Evolutionary conservation across 2,797 vertebrate species (phyloP), one percentile per base, ranked within the genome.

Genomic region (Enteromius unitaeniatus): DNA sequence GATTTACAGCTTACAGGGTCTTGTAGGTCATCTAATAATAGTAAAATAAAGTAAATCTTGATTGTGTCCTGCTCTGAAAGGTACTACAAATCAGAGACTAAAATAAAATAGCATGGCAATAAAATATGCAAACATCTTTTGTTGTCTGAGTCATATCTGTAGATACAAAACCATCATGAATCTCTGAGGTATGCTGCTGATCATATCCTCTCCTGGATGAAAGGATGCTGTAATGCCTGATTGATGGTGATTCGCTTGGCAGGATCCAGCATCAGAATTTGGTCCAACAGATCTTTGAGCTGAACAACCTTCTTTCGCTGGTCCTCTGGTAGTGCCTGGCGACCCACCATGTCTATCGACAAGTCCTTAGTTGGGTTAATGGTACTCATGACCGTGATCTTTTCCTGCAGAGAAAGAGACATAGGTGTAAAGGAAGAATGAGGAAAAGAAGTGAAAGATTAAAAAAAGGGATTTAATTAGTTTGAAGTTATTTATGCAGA

Each of bases 361-460:
- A 99, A 94, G 96, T 99, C 98, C 96, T 99, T 99, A 92, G 97
- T 99, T 92, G 98, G 96, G 94, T 99, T 99, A 95, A 99, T 99
- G 95, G 97, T 99, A 95, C 97, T 99, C 97, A 99, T 99, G 90
- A 99, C 96, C 13, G 98, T 99, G 93, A 99, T 97, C 93, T 99
- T 99, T 93, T 99, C 98, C 97, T 99, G 81, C 15, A 42, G 53
- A 73, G 34, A 84, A 53, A 55, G 31, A 40, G 28, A 10, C 1
- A 67, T n/a, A 49, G 75, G 11, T 45, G 7, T 19, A 51, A 6
- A 11, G 14, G 26, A 21, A 81, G 37, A 40, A 42, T 1, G 19
- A n/a, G 3, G 5, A 40, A 81, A 19, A 77, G 8, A 28, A 11
- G 31, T 58, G 13, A 19, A 21, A 58, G 53, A 21, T 55, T 9